Evolutionary conservation across 2,113 vertebrate species (phyloP).

Genomic region (Orthochromis indermauri): DNA sequence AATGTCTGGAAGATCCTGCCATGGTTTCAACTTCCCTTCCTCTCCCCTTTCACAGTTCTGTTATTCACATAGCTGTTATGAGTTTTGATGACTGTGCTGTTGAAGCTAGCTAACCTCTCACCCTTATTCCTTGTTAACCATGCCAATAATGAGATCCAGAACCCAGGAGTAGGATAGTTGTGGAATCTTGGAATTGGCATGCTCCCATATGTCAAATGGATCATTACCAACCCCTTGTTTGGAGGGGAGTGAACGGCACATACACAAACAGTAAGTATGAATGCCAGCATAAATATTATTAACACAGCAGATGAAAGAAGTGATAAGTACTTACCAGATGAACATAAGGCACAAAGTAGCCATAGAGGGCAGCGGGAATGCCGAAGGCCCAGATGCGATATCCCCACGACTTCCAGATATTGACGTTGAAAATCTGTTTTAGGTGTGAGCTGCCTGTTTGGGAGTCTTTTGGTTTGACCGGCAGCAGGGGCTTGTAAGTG

Average conservation of each 20-base stretch:
- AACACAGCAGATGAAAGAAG: background rate
- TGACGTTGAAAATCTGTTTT: constrained; percentile 80
- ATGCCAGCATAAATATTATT: background rate
- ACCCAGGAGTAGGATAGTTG: background rate
- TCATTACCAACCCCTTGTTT: background rate
- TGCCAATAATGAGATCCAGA: background rate
- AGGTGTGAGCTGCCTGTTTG: constrained; percentile 53
- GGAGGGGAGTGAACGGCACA: background rate
- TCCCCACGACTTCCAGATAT: constrained; percentile 84
- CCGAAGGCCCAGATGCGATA: constrained; percentile 94
- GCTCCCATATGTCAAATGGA: background rate
- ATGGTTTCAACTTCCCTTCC: background rate
- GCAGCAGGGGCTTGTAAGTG: constrained; percentile 81
- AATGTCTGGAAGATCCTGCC: background rate
- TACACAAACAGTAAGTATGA: background rate
- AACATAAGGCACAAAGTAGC: constrained; percentile 97
- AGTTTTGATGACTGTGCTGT: constrained; percentile 24
- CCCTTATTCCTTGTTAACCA: background rate
- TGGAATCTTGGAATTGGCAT: background rate
- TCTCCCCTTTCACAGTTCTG: background rate
- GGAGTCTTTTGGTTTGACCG: constrained; percentile 36
- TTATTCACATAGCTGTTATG: background rate
- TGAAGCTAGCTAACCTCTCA: background rate
- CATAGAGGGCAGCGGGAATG: constrained; percentile 89
- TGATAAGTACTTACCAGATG: constrained; percentile 81